These are phyloP conservation scores for Trichosurus vulpecula DNA, from an alignment of 2,797 vertebrate genomes.

Conservation along the genomic window DNA sequence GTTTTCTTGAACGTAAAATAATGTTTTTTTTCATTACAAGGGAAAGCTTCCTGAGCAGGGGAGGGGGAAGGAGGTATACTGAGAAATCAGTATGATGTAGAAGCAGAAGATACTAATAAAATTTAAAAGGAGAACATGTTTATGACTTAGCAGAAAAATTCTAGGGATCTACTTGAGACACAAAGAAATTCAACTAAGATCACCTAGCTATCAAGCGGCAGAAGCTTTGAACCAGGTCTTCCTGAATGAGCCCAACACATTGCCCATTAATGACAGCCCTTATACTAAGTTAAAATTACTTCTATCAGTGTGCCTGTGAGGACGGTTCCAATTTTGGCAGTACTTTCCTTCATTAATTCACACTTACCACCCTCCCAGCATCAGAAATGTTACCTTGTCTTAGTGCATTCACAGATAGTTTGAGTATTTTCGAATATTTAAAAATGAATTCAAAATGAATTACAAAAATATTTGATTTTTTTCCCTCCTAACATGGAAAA, in stretches of 20 bases:
- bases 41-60: neutral
- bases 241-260: neutral
- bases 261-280: neutral
- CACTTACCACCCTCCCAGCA: neutral
- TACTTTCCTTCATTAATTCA: neutral
- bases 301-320: neutral
- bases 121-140: neutral
- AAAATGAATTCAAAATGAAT: neutral
- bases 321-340: neutral
- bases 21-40: neutral
- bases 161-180: neutral
- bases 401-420: neutral
- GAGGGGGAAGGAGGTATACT: neutral
- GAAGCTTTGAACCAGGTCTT: neutral
- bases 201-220: neutral
- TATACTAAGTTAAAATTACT: neutral
- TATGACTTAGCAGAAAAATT: neutral
- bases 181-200: neutral
- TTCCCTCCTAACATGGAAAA: conserved; percentile 32
- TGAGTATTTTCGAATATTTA: neutral
- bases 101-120: neutral
- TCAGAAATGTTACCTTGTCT: neutral
- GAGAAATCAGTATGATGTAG: neutral
- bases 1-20: neutral
- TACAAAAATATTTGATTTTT: neutral